Evolutionary conservation across 1,140 invertebrate genomes (phyloP), one percentile per base, ranked within the genome.

Genomic region (Hyphantria cunea): DNA sequence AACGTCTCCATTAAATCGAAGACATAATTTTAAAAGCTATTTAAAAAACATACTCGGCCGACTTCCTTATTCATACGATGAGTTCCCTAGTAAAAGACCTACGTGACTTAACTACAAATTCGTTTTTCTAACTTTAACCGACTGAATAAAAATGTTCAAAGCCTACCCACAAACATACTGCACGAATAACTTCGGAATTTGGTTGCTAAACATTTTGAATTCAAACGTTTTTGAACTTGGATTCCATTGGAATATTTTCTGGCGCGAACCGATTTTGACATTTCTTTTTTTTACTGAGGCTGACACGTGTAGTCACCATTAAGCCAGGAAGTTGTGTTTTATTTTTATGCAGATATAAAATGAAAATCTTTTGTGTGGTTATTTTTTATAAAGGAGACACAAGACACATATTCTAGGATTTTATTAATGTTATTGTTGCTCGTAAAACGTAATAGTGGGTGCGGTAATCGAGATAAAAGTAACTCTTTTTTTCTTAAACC

Each of bases 61-160:
- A 42, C 47, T 60, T 60, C 55, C 49, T 60, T 60, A 60, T 60
- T 60, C 58, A 60, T 60, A 51, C 58, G 62, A 50, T 51, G 52
- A 53, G 47, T 52, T 58, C 51, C 51, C 44, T 49, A 60, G 58
- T 60, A 60, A 60, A 60, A 58, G 45, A 56, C 62, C 52, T 64
- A 64, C 62, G 62, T 64, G 62, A 56, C 62, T 39, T 1, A 31
- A 32, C 13, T 55, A 32, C 62, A 25, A 64, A 64, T 37, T 44
- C 45, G 34, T 12, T 49, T 44, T 58, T 39, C 48, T 17, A 58
- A 39, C 33, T 33, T 31, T 49, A 64, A 39, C 62, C 52, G 53
- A 64, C 53, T 47, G 45, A 64, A 64, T 50, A 45, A 44, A 64
- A 64, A 53, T 53, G 25, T 45, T 6, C 15, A 10, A 17, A 47